Conservation (phyloP, 1,140 invertebrate species). For the Drosophila prosaltans region DNA sequence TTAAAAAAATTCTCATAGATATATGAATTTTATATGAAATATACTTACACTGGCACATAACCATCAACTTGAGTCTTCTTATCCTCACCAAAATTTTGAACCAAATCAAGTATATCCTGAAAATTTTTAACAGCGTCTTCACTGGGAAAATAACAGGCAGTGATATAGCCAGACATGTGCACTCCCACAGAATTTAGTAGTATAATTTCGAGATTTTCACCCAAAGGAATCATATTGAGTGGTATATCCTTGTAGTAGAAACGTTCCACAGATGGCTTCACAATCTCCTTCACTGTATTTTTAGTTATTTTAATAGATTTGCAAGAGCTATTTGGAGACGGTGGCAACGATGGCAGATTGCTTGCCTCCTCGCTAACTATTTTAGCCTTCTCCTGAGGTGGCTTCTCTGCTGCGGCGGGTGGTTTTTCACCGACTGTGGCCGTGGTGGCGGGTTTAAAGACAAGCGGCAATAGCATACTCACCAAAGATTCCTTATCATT, state of each 20-base stretch:
- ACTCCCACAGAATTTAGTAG: constrained; percentile 14
- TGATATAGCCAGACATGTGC: constrained; percentile 34
- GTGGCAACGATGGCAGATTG: constrained; percentile 24
- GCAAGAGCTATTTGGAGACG: constrained; percentile 45
- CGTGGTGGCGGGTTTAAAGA: constrained; percentile 31
- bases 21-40: not conserved
- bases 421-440: not conserved
- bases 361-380: not conserved
- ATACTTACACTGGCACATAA: constrained; percentile 48
- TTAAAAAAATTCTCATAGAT: no score
- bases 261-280: constrained; percentile 17
- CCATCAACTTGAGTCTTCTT: not conserved
- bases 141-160: constrained; percentile 32
- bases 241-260: constrained; percentile 32
- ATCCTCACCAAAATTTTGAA: constrained; percentile 4
- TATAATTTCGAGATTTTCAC: constrained; percentile 24
- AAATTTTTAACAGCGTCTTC: constrained; percentile 23
- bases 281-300: not conserved
- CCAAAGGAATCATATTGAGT: constrained; percentile 27
- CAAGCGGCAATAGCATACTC: constrained; percentile 38
- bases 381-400: not conserved
- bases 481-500: constrained; percentile 35
- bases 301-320: not conserved
- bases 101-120: constrained; percentile 16
- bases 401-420: not conserved